Base-by-base conservation (phyloP, 2,113 vertebrate genomes). In the Calypte anna region DNA sequence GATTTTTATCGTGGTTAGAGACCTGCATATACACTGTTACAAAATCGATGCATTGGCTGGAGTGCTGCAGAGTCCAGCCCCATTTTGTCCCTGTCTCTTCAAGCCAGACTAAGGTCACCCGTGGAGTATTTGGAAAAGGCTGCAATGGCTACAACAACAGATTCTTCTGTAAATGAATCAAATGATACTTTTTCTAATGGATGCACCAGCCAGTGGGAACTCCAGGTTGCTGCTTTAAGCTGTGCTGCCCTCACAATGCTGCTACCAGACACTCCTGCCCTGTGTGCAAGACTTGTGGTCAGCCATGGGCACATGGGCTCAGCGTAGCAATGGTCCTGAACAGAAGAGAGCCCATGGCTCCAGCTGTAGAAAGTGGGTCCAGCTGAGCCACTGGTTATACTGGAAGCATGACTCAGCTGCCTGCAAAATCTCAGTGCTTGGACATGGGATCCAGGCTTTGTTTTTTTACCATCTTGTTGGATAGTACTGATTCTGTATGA, bases 121-220 rank as follows among this genome's bases (percentile, higher is more conserved):
- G 0, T 0, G 15, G 14, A 33, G 16, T 18, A 17, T 62, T 30
- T 83, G 33, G 62, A 88, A 50, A 55, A 59, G 40, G 30, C 57
- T 70, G 43, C 59, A 55, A 6, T 0, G 10, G 43, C 59, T 46
- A 27, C 46, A 70, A 44, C 31, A 51, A 28, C 13, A 21, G 23
- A 44, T 33, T 55, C 33, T 70, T 31, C 48, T 80, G 16, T 1
- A 4, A 27, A 24, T 13, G 14, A 40, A 19, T 3, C 0, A 1
- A 27, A 8, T 53, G 25, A 9, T 44, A 38, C 13, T 68, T 48
- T 15, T 53, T 53, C 33, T 63, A 40, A 15, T 0, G 12, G 85
- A 36, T 10, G 22, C 62, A 72, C 5, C 31, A 38, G 67, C 53
- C 82, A 89, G 23, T 12, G 22, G 61, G 61, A 93, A 51, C 3